These are phyloP conservation scores for Oegoconia quadripuncta DNA, from an alignment of 2,888 invertebrate species.

Conservation along the genomic window DNA sequence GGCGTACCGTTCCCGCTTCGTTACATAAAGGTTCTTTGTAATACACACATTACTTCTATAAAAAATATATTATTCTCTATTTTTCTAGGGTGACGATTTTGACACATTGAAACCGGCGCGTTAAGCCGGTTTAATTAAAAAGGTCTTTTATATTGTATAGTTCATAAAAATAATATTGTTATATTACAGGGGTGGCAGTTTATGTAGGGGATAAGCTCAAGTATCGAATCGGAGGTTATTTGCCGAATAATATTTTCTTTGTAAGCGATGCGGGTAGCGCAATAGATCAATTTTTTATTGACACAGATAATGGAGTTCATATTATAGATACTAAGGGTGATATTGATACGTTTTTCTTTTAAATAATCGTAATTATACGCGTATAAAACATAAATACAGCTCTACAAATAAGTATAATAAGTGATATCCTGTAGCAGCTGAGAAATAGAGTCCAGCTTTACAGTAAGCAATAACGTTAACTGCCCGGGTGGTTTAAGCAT, in stretches of 20 bases:
- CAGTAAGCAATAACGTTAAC: no score
- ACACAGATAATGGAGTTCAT: conserved; percentile 59
- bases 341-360: conserved; percentile 20
- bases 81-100: conserved; percentile 27
- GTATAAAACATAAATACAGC: conserved; percentile 1
- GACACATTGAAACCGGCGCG: conserved; percentile 34
- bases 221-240: conserved; percentile 35
- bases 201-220: conserved; percentile 36
- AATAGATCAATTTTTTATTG: conserved; percentile 56
- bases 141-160: conserved; percentile 52
- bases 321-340: conserved; percentile 37
- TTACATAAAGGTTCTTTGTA: conserved; percentile 65
- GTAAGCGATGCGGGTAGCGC: conserved; percentile 37
- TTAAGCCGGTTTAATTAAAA: conserved; percentile 73
- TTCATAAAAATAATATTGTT: conserved; percentile 74
- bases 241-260: conserved; percentile 55
- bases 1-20: conserved; percentile 47
- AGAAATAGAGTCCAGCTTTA: no score
- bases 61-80: conserved; percentile 23
- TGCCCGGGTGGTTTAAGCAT: no score
- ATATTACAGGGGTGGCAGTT: conserved; percentile 42
- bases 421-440: not conserved
- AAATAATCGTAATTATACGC: conserved; percentile 17
- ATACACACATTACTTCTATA: conserved; percentile 22
- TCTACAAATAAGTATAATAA: no score